phyloP scores from a whole-genome alignment of 2,797 vertebrate genomes.

The Sphaeramia orbicularis region DNA sequence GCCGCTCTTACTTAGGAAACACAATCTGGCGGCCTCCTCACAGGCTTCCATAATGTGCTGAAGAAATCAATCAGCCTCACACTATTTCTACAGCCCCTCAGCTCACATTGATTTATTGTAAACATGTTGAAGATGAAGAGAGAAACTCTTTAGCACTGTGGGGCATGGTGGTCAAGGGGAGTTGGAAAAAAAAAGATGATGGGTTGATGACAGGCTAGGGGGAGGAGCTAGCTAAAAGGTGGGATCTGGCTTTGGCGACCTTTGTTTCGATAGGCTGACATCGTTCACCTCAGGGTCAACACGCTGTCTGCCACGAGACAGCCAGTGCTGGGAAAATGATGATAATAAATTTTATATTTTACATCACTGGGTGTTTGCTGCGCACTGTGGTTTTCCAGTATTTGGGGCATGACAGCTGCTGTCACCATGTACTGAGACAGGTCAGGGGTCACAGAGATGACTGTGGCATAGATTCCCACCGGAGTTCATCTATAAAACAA shows the following conservation, averaged over 20 bases:
- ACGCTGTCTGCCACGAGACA: slow-evolving; percentile 52
- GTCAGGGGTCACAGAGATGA: slow-evolving; percentile 41
- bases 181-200: slow-evolving; percentile 29
- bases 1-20: slow-evolving; percentile 48
- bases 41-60: slow-evolving; percentile 67
- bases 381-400: slow-evolving; percentile 32
- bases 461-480: slow-evolving; percentile 7
- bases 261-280: slow-evolving; percentile 58
- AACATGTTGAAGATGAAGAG: slow-evolving; percentile 72
- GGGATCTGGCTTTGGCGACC: slow-evolving; percentile 44
- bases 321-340: slow-evolving; percentile 53
- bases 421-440: slow-evolving; percentile 42
- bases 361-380: slow-evolving; percentile 47
- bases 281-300: slow-evolving; percentile 49
- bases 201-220: slow-evolving; percentile 24
- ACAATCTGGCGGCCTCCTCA: slow-evolving; percentile 53
- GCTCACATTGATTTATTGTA: slow-evolving; percentile 78
- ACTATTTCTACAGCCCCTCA: slow-evolving; percentile 71
- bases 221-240: slow-evolving; percentile 10
- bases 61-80: slow-evolving; percentile 80
- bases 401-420: slow-evolving; percentile 49
- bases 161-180: slow-evolving; percentile 45
- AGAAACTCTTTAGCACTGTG: slow-evolving; percentile 62
- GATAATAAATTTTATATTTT: slow-evolving; percentile 54
- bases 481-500: slow-evolving; percentile 26